phyloP scores from a whole-genome alignment of 1,140 invertebrate genomes.

The Steinernema feltiae region DNA sequence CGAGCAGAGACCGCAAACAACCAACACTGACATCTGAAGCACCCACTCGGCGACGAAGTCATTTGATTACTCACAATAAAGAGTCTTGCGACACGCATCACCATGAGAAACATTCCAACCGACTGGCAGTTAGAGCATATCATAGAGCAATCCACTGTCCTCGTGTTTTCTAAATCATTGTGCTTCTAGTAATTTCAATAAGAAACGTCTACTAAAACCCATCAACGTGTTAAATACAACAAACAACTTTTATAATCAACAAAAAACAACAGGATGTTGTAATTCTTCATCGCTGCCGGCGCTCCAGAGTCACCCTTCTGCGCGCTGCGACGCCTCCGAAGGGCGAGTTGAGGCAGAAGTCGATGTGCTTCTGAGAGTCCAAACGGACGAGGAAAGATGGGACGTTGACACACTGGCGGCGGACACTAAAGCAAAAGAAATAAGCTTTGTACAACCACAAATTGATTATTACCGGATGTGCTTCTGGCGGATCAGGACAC shows the following conservation, averaged over 20 bases:
- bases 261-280: not conserved
- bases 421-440: slow-evolving; percentile 68
- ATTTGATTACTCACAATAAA: no score
- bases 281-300: not conserved
- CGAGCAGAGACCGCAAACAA: no score
- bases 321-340: slow-evolving; percentile 99
- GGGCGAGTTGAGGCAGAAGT: slow-evolving; percentile 96
- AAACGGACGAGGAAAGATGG: slow-evolving; percentile 95
- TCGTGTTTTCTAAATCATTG: no score
- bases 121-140: no score
- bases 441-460: slow-evolving; percentile 20
- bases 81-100: no score
- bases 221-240: not conserved
- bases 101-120: no score
- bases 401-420: slow-evolving; percentile 98
- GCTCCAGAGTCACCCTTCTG: slow-evolving; percentile 67
- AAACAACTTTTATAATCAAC: not conserved
- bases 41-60: no score
- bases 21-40: no score
- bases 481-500: slow-evolving; percentile 93
- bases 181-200: no score
- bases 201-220: no score
- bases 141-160: no score
- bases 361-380: slow-evolving; percentile 97
- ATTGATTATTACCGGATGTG: slow-evolving; percentile 79